A percentile compares a stretch with the other conserved stretches of the same genome.
phyloP scores from a whole-genome alignment of 2,888 invertebrate genomes.

The Drosophila macrospina region DNA sequence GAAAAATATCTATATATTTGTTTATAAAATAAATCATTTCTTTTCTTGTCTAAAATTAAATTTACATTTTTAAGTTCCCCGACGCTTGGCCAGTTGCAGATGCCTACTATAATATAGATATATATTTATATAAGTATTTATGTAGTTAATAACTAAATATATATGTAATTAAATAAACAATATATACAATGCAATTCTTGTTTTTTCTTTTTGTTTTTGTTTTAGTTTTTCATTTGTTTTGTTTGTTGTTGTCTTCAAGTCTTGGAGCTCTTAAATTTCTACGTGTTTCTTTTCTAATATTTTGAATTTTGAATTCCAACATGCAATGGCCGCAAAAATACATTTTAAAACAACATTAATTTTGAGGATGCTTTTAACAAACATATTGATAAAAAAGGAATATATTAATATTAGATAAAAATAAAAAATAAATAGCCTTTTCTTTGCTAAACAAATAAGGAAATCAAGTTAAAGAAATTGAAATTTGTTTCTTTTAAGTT shows the following conservation, averaged over 20 bases:
- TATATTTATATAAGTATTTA: conserved; percentile 20
- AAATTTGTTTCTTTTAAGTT: conserved; percentile 53
- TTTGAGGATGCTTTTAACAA: conserved; percentile 37
- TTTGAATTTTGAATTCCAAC: conserved; percentile 77
- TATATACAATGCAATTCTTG: conserved; percentile 67
- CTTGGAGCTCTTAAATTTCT: conserved; percentile 76
- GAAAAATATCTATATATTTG: conserved; percentile 73
- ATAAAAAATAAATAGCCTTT: conserved; percentile 75
- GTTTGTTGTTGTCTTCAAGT: conserved; percentile 68
- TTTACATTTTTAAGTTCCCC: conserved; percentile 68
- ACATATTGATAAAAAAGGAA: conserved; percentile 21
- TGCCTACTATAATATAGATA: conserved; percentile 48
- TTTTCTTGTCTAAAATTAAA: conserved; percentile 46
- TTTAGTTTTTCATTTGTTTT: too few relatives aligned
- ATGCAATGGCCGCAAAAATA: conserved; percentile 74
- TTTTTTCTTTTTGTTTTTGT: conserved; percentile 20
- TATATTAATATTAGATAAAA: conserved; percentile 40
- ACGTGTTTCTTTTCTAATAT: conserved; percentile 22
- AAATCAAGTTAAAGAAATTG: conserved; percentile 44
- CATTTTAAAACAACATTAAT: conserved; percentile 47
- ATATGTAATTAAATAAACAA: conserved; percentile 78
- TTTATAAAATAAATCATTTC: conserved; percentile 70
- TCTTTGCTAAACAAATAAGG: conserved; percentile 66
- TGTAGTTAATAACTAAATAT: conserved; percentile 39
- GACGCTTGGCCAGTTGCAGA: conserved; percentile 55